Evolutionary conservation across 2,113 vertebrate genomes (phyloP).

Genomic region (Terrapene triunguis): DNA sequence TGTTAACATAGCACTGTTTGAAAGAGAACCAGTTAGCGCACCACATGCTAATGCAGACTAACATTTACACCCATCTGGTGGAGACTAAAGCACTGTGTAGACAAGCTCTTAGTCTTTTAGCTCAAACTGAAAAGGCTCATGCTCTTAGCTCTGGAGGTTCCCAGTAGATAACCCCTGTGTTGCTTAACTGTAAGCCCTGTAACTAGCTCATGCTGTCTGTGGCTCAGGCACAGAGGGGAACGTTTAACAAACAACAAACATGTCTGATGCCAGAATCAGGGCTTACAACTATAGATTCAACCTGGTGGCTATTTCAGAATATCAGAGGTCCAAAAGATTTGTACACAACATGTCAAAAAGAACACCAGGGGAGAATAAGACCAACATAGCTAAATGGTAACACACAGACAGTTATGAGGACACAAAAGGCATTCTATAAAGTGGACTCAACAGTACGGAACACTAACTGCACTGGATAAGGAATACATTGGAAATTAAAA

Average conservation of each 20-base stretch:
- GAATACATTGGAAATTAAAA: slow-evolving; percentile 18
- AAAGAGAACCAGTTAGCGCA: not conserved
- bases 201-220: not conserved
- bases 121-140: no score
- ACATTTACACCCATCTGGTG: not conserved
- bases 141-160: no score
- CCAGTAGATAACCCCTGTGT: not conserved
- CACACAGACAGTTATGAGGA: not conserved
- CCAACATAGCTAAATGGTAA: not conserved
- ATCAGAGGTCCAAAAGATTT: not conserved
- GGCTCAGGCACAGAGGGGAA: not conserved
- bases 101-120: no score
- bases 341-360: not conserved
- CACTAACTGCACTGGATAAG: not conserved
- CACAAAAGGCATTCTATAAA: not conserved
- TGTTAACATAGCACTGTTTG: not conserved
- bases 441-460: not conserved
- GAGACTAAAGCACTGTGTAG: not conserved
- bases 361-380: no score
- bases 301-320: not conserved
- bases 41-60: not conserved
- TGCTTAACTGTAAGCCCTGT: not conserved
- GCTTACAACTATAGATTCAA: not conserved
- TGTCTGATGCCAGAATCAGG: not conserved
- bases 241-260: not conserved